phyloP scores from a whole-genome alignment of 2,113 vertebrate genomes.

The Tetraodon nigroviridis region DNA sequence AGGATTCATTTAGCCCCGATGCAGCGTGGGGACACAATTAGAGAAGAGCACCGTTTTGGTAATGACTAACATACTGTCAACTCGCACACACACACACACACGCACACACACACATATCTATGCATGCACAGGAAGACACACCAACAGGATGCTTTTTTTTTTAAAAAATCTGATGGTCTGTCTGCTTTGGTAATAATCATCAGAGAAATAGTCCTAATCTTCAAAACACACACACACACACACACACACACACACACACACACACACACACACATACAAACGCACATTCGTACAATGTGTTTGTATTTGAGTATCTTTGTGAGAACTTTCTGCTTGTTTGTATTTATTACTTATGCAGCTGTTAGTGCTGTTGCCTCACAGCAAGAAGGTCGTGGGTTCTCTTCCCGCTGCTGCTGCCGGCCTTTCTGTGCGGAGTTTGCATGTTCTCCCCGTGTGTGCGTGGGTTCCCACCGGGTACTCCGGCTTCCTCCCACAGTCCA shows the following conservation, averaged over 20 bases:
- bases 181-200: slow-evolving; percentile 44
- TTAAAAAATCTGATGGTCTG: slow-evolving; percentile 62
- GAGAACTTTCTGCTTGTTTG: too few relatives aligned
- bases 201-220: too few relatives aligned
- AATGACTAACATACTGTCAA: slow-evolving; percentile 7
- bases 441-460: too few relatives aligned
- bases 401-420: too few relatives aligned
- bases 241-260: not conserved
- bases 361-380: too few relatives aligned
- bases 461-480: too few relatives aligned
- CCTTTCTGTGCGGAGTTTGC: too few relatives aligned
- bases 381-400: too few relatives aligned
- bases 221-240: slow-evolving; percentile 15
- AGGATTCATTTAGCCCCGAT: slow-evolving; percentile 2
- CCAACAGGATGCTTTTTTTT: slow-evolving; percentile 9
- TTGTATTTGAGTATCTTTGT: too few relatives aligned
- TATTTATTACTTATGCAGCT: too few relatives aligned
- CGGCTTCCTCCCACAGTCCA: too few relatives aligned
- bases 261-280: not conserved
- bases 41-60: slow-evolving; percentile 2
- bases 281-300: not conserved
- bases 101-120: not conserved
- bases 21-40: slow-evolving; percentile 8
- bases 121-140: slow-evolving; percentile 11
- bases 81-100: not conserved